Percentiles rank a stretch among this genome's conserved stretches.
Evolutionary conservation across 37 sponge, comb jelly and placozoan genomes (phyloP).

Genomic region (Agelas oroides): DNA sequence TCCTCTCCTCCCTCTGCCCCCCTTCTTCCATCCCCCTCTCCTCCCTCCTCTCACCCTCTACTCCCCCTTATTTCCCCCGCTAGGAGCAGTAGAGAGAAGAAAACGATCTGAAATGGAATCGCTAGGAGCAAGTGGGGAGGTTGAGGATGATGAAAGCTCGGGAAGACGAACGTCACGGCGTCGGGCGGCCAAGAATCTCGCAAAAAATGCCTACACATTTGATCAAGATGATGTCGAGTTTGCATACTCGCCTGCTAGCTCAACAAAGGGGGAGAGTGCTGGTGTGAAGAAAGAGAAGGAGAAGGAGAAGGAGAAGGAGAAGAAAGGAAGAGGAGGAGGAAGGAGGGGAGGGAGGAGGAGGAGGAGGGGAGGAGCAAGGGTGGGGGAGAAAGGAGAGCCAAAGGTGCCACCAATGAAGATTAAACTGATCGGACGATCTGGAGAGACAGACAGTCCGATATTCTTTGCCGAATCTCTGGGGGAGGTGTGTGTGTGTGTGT

Average conservation of each 20-base stretch:
- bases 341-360: conserved; percentile 1
- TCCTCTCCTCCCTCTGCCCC: too few species aligned
- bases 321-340: not conserved
- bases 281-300: not conserved
- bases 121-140: conserved; percentile 11
- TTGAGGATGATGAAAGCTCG: not conserved
- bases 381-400: not conserved
- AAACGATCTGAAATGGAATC: conserved; percentile 21
- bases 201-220: conserved; percentile 59
- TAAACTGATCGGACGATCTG: conserved; percentile 59
- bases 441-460: conserved; percentile 73
- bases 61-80: too few species aligned
- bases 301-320: conserved; percentile 15
- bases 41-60: too few species aligned
- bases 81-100: too few species aligned
- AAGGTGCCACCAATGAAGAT: conserved; percentile 74
- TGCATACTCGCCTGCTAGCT: conserved; percentile 54
- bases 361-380: not conserved
- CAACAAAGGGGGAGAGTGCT: not conserved
- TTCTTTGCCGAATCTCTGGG: conserved; percentile 71
- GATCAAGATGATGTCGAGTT: conserved; percentile 34
- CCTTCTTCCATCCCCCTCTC: too few species aligned
- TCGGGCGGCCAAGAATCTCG: conserved; percentile 59
- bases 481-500: too few species aligned
- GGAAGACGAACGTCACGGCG: conserved; percentile 11